Conservation (phyloP, 1,140 invertebrate species). For the Magallana ariakensis region DNA sequence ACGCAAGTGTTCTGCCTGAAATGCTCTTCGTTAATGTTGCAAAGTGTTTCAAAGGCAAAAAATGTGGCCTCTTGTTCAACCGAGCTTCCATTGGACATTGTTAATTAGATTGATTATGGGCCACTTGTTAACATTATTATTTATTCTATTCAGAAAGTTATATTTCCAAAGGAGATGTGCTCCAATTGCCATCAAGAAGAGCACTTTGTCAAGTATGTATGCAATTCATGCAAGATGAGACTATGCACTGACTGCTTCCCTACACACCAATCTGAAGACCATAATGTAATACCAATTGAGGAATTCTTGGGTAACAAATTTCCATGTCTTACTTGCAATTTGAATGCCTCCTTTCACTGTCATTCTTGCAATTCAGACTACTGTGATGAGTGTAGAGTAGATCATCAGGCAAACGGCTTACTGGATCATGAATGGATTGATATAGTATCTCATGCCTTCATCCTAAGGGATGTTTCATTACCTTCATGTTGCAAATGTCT, state of each 20-base stretch:
- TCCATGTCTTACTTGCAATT: background rate
- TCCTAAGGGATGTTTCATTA: background rate
- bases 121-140: too few relatives aligned
- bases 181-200: background rate
- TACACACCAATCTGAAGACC: background rate
- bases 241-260: background rate
- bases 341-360: background rate
- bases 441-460: conserved; percentile 3
- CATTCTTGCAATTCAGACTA: background rate
- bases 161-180: conserved; percentile 6
- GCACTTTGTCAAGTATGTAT: background rate
- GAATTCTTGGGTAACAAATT: background rate
- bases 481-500: background rate
- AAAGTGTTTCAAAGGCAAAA: too few relatives aligned
- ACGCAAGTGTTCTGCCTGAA: too few relatives aligned
- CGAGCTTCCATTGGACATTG: background rate
- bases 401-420: conserved; percentile 1
- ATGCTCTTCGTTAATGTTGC: too few relatives aligned
- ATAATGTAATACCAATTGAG: background rate
- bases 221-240: background rate
- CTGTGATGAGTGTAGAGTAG: background rate
- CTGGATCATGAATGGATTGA: conserved; percentile 1
- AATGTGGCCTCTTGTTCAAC: too few relatives aligned
- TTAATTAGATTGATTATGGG: background rate
- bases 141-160: background rate